Percentiles rank a stretch among this genome's conserved stretches.
phyloP scores from a whole-genome alignment of 1,140 invertebrate genomes.

The Rhopalosiphum padi region DNA sequence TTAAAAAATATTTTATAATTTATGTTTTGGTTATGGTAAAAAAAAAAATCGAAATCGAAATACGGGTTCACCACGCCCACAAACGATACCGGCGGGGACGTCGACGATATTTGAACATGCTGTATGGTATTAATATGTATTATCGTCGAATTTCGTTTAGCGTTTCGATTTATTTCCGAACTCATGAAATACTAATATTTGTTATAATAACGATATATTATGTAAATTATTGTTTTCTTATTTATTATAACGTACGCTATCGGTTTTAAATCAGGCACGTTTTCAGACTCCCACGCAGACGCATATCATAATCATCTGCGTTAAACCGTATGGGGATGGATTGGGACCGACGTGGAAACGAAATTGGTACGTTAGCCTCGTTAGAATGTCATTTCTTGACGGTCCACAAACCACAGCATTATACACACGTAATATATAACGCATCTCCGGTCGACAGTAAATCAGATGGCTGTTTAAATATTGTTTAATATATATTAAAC shows the following conservation, averaged over 20 bases:
- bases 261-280: background rate
- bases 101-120: background rate
- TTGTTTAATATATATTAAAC: background rate
- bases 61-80: background rate
- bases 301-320: constrained; percentile 3
- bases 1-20: background rate
- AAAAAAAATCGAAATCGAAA: background rate
- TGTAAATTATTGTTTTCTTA: constrained; percentile 18
- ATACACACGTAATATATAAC: background rate
- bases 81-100: background rate
- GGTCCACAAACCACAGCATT: background rate
- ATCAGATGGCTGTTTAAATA: background rate
- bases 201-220: background rate
- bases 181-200: constrained; percentile 17
- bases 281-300: constrained; percentile 1
- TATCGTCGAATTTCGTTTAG: background rate
- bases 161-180: background rate
- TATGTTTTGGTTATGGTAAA: background rate
- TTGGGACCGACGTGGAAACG: background rate
- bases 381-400: background rate
- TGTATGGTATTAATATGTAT: background rate
- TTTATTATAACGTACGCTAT: background rate
- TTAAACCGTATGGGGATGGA: background rate
- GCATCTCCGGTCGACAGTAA: background rate
- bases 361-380: background rate